These are phyloP conservation scores for Drosophila limbata DNA, from an alignment of 2,888 invertebrate species.

Conservation along the genomic window DNA sequence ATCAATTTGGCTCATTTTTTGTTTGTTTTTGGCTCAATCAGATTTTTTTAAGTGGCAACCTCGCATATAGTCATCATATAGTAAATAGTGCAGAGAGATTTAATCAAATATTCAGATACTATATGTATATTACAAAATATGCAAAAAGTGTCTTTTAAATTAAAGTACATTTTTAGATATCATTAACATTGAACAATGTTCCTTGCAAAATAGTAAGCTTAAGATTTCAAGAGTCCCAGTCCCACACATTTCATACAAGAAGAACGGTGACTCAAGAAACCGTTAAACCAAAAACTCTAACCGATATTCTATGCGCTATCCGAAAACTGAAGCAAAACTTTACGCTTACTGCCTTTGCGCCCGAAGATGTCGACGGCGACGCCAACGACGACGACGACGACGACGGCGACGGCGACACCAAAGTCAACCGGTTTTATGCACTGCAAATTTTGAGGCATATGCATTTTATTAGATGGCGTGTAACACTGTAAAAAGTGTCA, in stretches of 20 bases:
- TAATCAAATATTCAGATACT: not conserved
- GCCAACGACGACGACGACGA: constrained; percentile 1
- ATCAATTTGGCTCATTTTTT: too few relatives aligned
- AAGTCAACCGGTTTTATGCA: constrained; percentile 47
- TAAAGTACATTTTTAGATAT: not conserved
- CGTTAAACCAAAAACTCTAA: constrained; percentile 38
- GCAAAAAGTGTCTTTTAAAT: not conserved
- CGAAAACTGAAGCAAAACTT: constrained; percentile 40
- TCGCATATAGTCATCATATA: too few relatives aligned
- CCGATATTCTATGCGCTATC: constrained; percentile 41
- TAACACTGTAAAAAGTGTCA: not conserved
- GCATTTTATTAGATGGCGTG: not conserved
- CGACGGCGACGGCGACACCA: constrained; percentile 3
- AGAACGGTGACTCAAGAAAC: constrained; percentile 13
- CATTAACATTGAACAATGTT: not conserved
- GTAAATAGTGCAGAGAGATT: too few relatives aligned
- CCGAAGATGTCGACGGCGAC: constrained; percentile 17
- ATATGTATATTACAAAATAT: not conserved
- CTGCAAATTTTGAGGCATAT: not conserved
- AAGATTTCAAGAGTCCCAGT: not conserved
- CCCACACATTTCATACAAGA: constrained; percentile 6
- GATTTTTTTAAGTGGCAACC: too few relatives aligned
- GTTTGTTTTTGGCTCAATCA: too few relatives aligned
- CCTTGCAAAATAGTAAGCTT: not conserved
- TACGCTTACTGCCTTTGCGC: constrained; percentile 40